Evolutionary conservation across 2,113 vertebrate species (phyloP).

Genomic region (Pantherophis guttatus): DNA sequence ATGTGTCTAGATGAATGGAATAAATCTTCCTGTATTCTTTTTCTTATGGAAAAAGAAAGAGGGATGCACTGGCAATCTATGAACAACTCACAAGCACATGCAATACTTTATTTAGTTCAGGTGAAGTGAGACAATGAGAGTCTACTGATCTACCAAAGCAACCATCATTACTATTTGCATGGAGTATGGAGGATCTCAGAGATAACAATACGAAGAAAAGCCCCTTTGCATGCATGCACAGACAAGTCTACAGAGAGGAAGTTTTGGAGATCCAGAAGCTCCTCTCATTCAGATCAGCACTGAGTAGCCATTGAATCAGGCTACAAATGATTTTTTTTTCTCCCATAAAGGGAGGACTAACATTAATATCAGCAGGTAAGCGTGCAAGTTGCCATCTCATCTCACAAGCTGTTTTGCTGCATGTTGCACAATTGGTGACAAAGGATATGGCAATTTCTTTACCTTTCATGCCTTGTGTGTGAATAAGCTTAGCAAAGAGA

Average conservation of each 20-base stretch:
- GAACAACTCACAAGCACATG: background rate
- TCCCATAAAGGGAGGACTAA: background rate
- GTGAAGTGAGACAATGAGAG: background rate
- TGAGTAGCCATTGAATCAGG: background rate
- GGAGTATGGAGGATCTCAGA: background rate
- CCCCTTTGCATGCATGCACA: background rate
- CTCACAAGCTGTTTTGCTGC: background rate
- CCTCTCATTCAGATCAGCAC: background rate
- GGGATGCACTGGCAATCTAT: background rate
- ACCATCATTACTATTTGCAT: background rate
- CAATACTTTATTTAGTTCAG: background rate
- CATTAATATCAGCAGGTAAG: background rate
- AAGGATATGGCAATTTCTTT: background rate
- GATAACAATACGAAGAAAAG: background rate
- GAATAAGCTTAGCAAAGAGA: background rate
- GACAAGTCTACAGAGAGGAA: background rate
- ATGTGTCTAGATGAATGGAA: background rate
- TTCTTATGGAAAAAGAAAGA: background rate
- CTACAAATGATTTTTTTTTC: background rate
- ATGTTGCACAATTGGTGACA: background rate
- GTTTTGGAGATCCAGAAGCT: background rate
- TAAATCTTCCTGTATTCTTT: background rate
- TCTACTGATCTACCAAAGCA: background rate
- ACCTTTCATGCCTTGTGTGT: background rate
- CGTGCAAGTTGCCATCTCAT: background rate